Evolutionary conservation across 2,888 invertebrate genomes (phyloP).

Genomic region (Heliconius erato): DNA sequence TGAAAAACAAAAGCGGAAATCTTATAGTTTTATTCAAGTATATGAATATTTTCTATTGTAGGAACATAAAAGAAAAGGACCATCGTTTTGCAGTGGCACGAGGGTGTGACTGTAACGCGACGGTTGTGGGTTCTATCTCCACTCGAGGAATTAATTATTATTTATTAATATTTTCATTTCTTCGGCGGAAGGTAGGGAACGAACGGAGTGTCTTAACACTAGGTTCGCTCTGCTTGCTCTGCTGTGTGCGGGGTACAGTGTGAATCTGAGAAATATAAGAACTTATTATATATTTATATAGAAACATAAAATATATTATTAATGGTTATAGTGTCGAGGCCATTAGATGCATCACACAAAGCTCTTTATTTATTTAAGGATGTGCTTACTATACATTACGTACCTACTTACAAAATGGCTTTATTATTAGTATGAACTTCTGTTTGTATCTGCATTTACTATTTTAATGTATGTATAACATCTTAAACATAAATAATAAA

Average conservation of each 20-base stretch:
- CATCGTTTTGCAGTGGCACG: no score
- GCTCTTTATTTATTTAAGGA: background rate
- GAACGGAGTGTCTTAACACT: no score
- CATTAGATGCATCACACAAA: background rate
- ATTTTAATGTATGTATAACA: background rate
- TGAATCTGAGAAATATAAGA: no score
- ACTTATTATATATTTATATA: background rate
- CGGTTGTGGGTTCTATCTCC: no score
- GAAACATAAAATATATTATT: background rate
- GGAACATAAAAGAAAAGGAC: background rate
- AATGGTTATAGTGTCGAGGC: background rate
- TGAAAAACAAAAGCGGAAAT: background rate
- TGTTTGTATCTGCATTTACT: background rate
- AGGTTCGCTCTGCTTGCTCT: no score
- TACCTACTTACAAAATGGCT: no score
- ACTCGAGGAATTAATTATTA: no score
- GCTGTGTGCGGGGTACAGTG: no score
- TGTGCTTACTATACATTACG: background rate
- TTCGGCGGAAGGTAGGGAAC: no score
- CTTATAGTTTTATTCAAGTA: background rate
- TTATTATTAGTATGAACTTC: background rate
- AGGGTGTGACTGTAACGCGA: no score
- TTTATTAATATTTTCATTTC: no score
- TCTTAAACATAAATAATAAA: background rate
- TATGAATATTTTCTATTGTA: background rate